Conservation (phyloP, 2,797 vertebrate genomes). For the Anableps anableps region DNA sequence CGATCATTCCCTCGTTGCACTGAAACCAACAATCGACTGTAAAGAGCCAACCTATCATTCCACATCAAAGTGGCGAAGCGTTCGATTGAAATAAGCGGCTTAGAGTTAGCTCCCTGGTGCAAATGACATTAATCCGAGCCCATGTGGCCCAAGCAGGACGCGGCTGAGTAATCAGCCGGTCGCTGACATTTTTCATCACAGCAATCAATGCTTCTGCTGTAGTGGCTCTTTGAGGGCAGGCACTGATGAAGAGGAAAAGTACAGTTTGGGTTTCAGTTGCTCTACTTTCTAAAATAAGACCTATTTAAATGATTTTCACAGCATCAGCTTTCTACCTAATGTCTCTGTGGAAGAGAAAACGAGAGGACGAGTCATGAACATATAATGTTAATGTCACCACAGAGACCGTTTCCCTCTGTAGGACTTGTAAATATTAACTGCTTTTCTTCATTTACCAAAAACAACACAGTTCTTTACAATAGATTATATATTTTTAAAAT, state of each 20-base stretch:
- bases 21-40: slow-evolving; percentile 12
- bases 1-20: slow-evolving; percentile 22
- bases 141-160: slow-evolving; percentile 46
- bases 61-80: slow-evolving; percentile 43
- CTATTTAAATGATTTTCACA: slow-evolving; percentile 52
- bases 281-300: slow-evolving; percentile 45
- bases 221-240: slow-evolving; percentile 32
- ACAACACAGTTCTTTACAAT: not conserved
- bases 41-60: slow-evolving; percentile 51
- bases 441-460: slow-evolving; percentile 44
- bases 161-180: slow-evolving; percentile 49
- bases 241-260: slow-evolving; percentile 43
- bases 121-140: slow-evolving; percentile 56
- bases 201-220: slow-evolving; percentile 56
- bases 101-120: slow-evolving; percentile 32
- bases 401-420: slow-evolving; percentile 4
- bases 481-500: slow-evolving; percentile 53
- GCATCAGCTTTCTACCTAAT: slow-evolving; percentile 13
- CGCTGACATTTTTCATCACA: slow-evolving; percentile 48
- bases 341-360: slow-evolving; percentile 10
- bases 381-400: slow-evolving; percentile 2
- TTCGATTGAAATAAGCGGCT: slow-evolving; percentile 50
- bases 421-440: slow-evolving; percentile 61
- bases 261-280: slow-evolving; percentile 30
- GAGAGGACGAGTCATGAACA: slow-evolving; percentile 8